phyloP scores from a whole-genome alignment of 92 coral and sea anemone genomes.

The Pocillopora grandis region DNA sequence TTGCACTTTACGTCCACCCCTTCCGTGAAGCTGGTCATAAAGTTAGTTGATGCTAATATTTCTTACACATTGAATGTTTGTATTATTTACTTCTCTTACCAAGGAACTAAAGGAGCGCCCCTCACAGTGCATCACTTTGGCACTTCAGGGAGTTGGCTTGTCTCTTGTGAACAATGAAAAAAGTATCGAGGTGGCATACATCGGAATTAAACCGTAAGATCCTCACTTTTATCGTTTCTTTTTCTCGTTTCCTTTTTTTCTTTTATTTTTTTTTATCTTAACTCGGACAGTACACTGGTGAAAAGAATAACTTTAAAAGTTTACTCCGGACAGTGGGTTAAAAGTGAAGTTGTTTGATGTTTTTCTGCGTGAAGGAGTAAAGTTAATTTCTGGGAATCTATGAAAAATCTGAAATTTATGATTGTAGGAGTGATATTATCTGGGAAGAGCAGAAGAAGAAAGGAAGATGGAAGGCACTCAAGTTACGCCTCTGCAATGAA shows the following conservation, averaged over 20 bases:
- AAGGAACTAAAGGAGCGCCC: conserved; percentile 90
- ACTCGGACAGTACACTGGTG: no score
- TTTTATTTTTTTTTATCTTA: no score
- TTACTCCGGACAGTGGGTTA: no score
- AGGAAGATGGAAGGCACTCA: conserved; percentile 91
- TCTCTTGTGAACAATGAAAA: conserved; percentile 91
- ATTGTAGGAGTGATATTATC: conserved; percentile 78
- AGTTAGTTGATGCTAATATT: no score
- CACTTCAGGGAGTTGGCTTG: conserved; percentile 83
- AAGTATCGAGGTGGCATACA: conserved; percentile 87
- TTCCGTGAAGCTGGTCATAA: no score
- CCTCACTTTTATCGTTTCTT: neutral
- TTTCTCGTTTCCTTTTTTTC: neutral
- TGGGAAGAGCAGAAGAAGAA: conserved; percentile 95
- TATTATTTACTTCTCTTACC: neutral
- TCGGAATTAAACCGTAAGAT: conserved; percentile 88
- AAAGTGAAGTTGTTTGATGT: no score
- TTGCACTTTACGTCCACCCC: no score
- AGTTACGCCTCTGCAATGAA: conserved; percentile 66
- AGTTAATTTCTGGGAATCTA: no score
- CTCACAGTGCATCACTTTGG: conserved; percentile 76
- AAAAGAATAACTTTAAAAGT: no score
- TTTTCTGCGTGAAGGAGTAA: no score
- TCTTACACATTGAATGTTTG: no score
- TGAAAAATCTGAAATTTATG: neutral